Percentiles rank a stretch among this genome's conserved stretches.
Conservation (phyloP, 2,888 invertebrate genomes). For the Eupithecia dodoneata region DNA sequence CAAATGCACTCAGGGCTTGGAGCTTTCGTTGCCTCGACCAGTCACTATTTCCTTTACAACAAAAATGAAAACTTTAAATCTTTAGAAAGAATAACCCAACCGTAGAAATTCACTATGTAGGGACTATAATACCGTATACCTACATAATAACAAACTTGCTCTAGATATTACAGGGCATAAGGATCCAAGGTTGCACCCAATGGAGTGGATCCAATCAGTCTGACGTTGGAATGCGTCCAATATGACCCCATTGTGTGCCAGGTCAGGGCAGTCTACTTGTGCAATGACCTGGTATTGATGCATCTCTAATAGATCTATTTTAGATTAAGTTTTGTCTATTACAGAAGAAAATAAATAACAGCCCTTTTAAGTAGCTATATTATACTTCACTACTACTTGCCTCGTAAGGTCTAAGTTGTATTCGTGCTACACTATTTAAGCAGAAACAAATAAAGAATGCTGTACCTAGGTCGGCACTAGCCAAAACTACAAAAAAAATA, state of each 20-base stretch:
- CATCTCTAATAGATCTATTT: background rate
- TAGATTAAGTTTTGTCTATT: background rate
- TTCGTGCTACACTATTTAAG: no score
- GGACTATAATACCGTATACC: no score
- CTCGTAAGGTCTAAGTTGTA: background rate
- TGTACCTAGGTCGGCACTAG: no score
- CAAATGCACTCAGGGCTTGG: no score
- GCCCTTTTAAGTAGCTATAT: no score
- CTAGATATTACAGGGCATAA: background rate
- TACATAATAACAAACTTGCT: background rate
- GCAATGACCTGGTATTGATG: conserved; percentile 2
- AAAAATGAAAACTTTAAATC: background rate
- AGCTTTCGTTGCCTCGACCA: background rate
- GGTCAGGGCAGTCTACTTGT: conserved; percentile 30
- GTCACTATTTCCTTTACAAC: background rate
- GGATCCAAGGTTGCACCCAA: conserved; percentile 27
- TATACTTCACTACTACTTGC: no score
- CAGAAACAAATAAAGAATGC: no score
- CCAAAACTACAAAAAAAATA: no score
- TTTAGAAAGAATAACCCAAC: background rate
- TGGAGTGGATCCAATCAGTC: conserved; percentile 34
- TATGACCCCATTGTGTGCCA: conserved; percentile 31
- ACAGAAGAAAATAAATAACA: background rate
- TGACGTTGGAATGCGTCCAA: conserved; percentile 51
- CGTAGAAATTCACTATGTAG: background rate